These are phyloP conservation scores for Aegithalos caudatus DNA, from an alignment of 2,113 vertebrate genomes.

Conservation along the genomic window DNA sequence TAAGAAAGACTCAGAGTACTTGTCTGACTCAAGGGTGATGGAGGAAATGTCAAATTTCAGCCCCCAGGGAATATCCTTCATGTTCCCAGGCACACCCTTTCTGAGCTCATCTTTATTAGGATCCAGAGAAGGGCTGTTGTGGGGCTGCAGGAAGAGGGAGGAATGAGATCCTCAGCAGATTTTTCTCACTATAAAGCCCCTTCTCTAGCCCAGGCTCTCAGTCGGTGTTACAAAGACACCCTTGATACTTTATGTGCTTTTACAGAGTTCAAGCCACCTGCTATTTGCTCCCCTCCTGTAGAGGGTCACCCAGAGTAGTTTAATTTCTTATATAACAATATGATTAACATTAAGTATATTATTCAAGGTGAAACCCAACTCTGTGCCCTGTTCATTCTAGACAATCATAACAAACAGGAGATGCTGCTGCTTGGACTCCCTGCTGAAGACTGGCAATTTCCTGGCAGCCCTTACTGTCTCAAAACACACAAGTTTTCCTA, in stretches of 20 bases:
- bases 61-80: not conserved
- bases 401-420: not conserved
- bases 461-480: not conserved
- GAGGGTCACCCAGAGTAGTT: not conserved
- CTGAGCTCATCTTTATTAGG: constrained; percentile 30
- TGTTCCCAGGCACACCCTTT: not conserved
- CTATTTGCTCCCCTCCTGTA: not conserved
- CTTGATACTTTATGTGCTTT: not conserved
- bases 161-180: not conserved
- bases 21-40: constrained; percentile 41
- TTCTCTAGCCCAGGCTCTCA: not conserved
- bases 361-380: not conserved
- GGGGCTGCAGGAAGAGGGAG: not conserved
- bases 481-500: not conserved
- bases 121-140: constrained; percentile 34
- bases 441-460: not conserved
- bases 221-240: not conserved
- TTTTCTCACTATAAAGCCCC: not conserved
- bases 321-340: not conserved
- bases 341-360: not conserved
- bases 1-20: not conserved
- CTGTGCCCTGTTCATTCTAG: not conserved
- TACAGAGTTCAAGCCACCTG: not conserved
- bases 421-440: not conserved
- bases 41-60: constrained; percentile 31